Base-by-base conservation (phyloP, 2,113 vertebrate species). In the Pygoscelis adeliae region DNA sequence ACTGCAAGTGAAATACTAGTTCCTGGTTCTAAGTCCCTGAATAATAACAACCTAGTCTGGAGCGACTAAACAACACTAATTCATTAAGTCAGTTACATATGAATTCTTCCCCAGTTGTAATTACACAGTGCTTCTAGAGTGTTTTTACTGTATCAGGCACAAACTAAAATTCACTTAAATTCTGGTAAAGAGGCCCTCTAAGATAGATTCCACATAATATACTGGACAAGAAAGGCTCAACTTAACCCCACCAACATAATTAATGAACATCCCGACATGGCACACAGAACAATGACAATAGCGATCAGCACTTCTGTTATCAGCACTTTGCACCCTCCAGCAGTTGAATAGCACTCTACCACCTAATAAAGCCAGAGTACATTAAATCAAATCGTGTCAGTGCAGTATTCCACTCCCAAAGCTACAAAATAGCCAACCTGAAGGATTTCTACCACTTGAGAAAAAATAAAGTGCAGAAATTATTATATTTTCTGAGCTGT, bases 271-370 rank as follows among this genome's bases (percentile, higher is more conserved):
- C 81, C 95, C 11, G 61, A 87, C 80, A 94, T 6, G 95, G 81
- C 91, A 95, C 76, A 95, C 53, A 91, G 65, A 92, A 96, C 93
- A 94, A 93, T 73, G 95, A 97, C 81, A 97, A 67, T 1, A 95
- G 87, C 58, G 87, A 97, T 97, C 88, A 97, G 72, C 86, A 96
- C 91, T 97, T 97, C 91, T 95, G 98, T 99, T 99, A 99, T 99
- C 98, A 98, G 98, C 83, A 49, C 83, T 63, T 46, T 96, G 96
- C 98, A 99, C 98, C 98, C 96, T 97, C 95, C 94, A 96, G 61
- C 93, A 97, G 73, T 15, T 92, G 94, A 97, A 90, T 96, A 97
- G 96, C 86, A 91, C 93, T 91, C 89, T 83, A 70, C 46, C 80
- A 81, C 59, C 90, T 98, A 96, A 98, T 98, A 98, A 98, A 98